A percentile compares a stretch with the other conserved stretches of the same genome.
Conservation (phyloP, 2,888 invertebrate genomes). For the Chloroclysta siterata region DNA sequence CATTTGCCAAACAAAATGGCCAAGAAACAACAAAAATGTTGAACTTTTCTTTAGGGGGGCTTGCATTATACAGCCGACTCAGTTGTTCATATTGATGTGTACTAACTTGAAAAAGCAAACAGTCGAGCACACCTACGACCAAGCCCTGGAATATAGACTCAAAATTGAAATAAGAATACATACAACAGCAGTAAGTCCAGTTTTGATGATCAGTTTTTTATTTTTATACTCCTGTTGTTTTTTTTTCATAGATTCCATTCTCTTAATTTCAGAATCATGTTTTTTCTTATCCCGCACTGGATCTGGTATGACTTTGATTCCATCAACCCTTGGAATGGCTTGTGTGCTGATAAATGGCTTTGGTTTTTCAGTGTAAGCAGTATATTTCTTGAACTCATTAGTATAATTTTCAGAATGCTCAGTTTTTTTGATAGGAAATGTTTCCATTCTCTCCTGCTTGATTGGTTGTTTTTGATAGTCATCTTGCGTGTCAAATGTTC, state of each 20-base stretch:
- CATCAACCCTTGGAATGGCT: conserved; percentile 19
- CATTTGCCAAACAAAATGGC: too few relatives aligned
- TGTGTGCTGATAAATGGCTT: conserved; percentile 3
- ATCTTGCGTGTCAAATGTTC: conserved; percentile 59
- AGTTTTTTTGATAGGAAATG: conserved; percentile 5
- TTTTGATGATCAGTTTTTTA: conserved; percentile 87
- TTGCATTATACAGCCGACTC: too few relatives aligned
- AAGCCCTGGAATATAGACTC: too few relatives aligned
- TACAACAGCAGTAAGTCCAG: conserved; percentile 87
- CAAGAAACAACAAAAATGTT: too few relatives aligned
- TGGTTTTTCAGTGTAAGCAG: not conserved
- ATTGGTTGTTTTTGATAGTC: conserved; percentile 7
- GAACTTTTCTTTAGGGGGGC: too few relatives aligned
- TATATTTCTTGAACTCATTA: conserved; percentile 10
- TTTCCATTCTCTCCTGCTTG: conserved; percentile 10
- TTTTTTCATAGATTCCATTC: conserved; percentile 87
- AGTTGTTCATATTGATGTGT: too few relatives aligned
- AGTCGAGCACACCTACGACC: too few relatives aligned
- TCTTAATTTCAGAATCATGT: conserved; percentile 85
- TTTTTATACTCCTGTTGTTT: conserved; percentile 87
- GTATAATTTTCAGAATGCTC: not conserved
- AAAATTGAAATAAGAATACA: conserved; percentile 50
- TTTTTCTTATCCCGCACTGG: conserved; percentile 55
- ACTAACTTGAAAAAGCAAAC: too few relatives aligned
- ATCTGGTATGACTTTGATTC: conserved; percentile 14